Conservation (phyloP, 2,888 invertebrate genomes). For the Cheilosia variabilis region DNA sequence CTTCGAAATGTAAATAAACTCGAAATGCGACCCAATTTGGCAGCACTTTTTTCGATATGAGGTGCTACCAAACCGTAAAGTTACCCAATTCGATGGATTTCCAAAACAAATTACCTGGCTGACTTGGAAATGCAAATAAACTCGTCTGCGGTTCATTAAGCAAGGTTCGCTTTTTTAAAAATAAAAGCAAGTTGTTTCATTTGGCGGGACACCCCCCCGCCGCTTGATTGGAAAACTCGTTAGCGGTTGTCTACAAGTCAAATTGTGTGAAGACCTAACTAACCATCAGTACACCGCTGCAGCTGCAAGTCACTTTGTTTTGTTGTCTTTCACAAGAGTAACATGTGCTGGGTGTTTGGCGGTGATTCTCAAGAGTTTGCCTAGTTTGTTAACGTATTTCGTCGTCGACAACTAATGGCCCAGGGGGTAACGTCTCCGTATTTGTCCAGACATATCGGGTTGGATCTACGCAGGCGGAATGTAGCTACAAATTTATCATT, state of each 20-base stretch:
- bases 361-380: constrained; percentile 25
- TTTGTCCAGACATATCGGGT: constrained; percentile 11
- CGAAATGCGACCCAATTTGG: too few relatives aligned
- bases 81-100: too few relatives aligned
- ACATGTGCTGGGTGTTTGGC: constrained; percentile 4
- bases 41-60: too few relatives aligned
- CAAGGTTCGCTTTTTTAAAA: neutral
- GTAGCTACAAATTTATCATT: constrained; percentile 47
- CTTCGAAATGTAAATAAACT: too few relatives aligned
- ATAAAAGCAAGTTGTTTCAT: neutral
- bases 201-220: neutral
- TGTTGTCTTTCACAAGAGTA: neutral
- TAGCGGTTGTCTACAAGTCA: constrained; percentile 32
- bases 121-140: constrained; percentile 10
- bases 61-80: too few relatives aligned
- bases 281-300: neutral
- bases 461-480: constrained; percentile 29
- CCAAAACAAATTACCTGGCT: too few relatives aligned
- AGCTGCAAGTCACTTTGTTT: constrained; percentile 1
- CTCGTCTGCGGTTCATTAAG: constrained; percentile 8
- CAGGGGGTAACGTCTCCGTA: constrained; percentile 22
- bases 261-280: constrained; percentile 28
- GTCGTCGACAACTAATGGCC: constrained; percentile 14
- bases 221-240: constrained; percentile 61
- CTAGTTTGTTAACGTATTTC: constrained; percentile 32